Evolutionary conservation across 2,888 invertebrate species (phyloP), one percentile per base, ranked within the genome.

Genomic region (Lissocephala sabroskyi): DNA sequence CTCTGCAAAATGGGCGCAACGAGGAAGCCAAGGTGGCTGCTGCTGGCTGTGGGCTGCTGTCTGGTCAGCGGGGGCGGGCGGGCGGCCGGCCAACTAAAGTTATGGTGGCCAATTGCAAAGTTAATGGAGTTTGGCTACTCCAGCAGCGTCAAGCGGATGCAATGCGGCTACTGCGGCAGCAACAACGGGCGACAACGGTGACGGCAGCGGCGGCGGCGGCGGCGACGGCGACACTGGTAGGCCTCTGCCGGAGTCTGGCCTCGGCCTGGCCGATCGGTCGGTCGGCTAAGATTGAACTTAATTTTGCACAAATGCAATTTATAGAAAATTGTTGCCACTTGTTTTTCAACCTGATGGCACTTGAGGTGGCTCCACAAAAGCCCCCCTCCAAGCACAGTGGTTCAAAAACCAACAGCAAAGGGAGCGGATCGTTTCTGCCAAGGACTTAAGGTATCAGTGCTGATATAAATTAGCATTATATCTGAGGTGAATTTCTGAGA

Each of bases 81-180:
- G 39, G 41, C 47, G 45, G 56, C 37, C 52, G 48, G 56, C 55
- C 68, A 29, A 23, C 62, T 41, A 62, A 65, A 77, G 64, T 75
- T 78, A 75, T 78, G 73, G 78, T 73, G 65, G 79, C 73, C 77
- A 70, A 77, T 79, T 78, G 79, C 67, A 62, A 76, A 77, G 79
- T 75, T 78, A 78, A 78, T 78, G 75, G 77, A 79, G 65, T 79
- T 79, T 77, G 62, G 79, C 78, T 78, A 79, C 78, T 77, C 75
- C 70, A 77, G 65, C 70, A 65, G 65, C 61, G 65, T 40, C 37
- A 41, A 49, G 43, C 44, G 46, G 42, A 23, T 41, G 35, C n/a
- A 39, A 23, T 41, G 35, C n/a, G 32, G 30, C 44, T 47, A 39
- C 47, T 55, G 51, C 45, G 32, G 18, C 49, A 40, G 10, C 41